Evolutionary conservation across 2,113 vertebrate genomes (phyloP).

Genomic region (Limanda limanda): DNA sequence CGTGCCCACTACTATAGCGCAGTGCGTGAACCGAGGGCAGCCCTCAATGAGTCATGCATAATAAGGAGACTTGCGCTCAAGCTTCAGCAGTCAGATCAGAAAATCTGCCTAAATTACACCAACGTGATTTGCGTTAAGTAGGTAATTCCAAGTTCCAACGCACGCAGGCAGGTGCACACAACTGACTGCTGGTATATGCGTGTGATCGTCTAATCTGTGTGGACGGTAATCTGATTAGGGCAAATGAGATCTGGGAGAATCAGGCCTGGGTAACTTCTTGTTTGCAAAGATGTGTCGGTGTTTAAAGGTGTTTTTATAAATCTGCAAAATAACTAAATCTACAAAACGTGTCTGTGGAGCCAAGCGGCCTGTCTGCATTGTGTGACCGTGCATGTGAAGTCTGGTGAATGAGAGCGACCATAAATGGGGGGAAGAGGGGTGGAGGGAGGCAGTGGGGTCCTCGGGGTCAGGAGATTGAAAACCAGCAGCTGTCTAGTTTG

Average conservation of each 20-base stretch:
- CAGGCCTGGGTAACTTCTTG: constrained; percentile 23
- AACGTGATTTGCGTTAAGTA: constrained; percentile 65
- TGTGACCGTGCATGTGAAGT: constrained; percentile 3
- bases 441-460: constrained; percentile 24
- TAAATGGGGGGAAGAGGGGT: constrained; percentile 11
- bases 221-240: constrained; percentile 79
- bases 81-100: constrained; percentile 59
- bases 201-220: constrained; percentile 73
- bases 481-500: constrained; percentile 71
- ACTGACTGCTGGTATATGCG: constrained; percentile 43
- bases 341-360: too few relatives aligned
- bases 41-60: constrained; percentile 69
- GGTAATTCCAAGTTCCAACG: constrained; percentile 70
- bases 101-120: constrained; percentile 66
- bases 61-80: constrained; percentile 47
- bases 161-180: constrained; percentile 39
- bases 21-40: constrained; percentile 59
- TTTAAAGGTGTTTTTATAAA: constrained; percentile 47
- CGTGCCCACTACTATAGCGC: constrained; percentile 34
- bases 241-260: constrained; percentile 71
- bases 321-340: constrained; percentile 24
- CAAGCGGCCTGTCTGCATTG: background rate
- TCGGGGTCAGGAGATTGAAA: constrained; percentile 76
- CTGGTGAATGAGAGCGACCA: constrained; percentile 26
- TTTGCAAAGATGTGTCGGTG: constrained; percentile 45